Evolutionary conservation across 2,797 vertebrate species (phyloP), one percentile per base, ranked within the genome.

Genomic region (Agapornis canus): DNA sequence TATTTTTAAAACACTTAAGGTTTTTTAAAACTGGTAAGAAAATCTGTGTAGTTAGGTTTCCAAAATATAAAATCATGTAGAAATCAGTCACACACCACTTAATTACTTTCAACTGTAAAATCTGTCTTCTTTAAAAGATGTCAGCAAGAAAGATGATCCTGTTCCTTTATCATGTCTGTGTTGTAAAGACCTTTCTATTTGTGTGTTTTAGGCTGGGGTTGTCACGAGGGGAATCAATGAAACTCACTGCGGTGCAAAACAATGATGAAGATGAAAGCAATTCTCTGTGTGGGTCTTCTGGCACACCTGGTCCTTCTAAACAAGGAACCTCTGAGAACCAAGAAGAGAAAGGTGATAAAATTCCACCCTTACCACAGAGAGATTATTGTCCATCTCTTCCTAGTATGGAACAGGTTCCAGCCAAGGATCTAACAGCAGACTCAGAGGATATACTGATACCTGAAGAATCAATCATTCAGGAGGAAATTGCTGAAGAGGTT

Each of bases 401-500:
- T 81, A 96, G 94, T 52, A 94, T 97, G 97, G 97, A 98, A 72
- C 97, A 97, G 52, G 86, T 86, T 92, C 89, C 97, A 77, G 88
- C 86, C 78, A 98, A 98, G 82, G 98, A 98, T 64, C 26, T 95
- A 37, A 86, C 95, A 1, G 70, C 92, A 77, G 98, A 98, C 72
- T 97, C 96, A 43, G 98, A 98, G 90, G 97, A 98, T 89, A 96
- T 98, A 86, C 85, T 98, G 60, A 97, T 98, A 93, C 96, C 98
- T 35, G 98, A 98, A 90, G 98, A 98, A 89, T 97, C 98, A 60
- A 80, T 98, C 73, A 98, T 98, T 97, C 98, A 98, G 92, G 98
- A 98, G 75, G 98, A 98, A 90, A 97, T 98, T 96, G 98, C 98
- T 88, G 98, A 98, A 93, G 98, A 98, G 81, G 98, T 98, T 4